Percentiles rank a stretch among this genome's conserved stretches.
Conservation (phyloP, 2,113 vertebrate species). For the Todiramphus saurophagus region DNA sequence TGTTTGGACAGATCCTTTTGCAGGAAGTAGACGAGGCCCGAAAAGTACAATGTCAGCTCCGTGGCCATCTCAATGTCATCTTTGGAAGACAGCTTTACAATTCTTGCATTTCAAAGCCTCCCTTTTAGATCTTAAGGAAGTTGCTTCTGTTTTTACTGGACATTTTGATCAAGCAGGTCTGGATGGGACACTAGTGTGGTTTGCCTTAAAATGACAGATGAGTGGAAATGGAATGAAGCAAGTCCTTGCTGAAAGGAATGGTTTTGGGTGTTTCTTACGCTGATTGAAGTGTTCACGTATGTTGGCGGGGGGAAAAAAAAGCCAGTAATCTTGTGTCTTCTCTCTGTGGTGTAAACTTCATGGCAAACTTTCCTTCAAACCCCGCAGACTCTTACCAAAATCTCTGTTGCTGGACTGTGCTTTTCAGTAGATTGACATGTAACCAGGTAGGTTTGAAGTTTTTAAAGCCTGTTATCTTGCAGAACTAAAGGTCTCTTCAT, state of each 20-base stretch:
- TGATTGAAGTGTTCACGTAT: neutral
- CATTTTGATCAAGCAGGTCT: neutral
- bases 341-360: neutral
- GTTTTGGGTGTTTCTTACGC: conserved; percentile 7
- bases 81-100: neutral
- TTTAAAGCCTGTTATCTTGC: neutral
- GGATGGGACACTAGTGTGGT: neutral
- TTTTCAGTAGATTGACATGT: neutral
- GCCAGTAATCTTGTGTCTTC: neutral
- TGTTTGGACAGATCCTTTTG: neutral
- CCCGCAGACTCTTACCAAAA: neutral
- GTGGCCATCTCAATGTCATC: neutral
- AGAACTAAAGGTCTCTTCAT: neutral
- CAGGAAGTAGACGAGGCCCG: neutral
- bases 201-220: neutral
- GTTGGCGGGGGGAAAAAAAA: neutral
- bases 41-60: neutral
- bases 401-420: neutral
- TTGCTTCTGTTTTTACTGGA: neutral
- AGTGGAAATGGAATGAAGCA: neutral
- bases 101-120: neutral
- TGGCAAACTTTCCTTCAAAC: neutral
- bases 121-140: neutral
- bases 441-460: neutral
- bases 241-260: neutral